Conservation (phyloP, 2,113 vertebrate genomes). For the Sinocyclocheilus maitianheensis region DNA sequence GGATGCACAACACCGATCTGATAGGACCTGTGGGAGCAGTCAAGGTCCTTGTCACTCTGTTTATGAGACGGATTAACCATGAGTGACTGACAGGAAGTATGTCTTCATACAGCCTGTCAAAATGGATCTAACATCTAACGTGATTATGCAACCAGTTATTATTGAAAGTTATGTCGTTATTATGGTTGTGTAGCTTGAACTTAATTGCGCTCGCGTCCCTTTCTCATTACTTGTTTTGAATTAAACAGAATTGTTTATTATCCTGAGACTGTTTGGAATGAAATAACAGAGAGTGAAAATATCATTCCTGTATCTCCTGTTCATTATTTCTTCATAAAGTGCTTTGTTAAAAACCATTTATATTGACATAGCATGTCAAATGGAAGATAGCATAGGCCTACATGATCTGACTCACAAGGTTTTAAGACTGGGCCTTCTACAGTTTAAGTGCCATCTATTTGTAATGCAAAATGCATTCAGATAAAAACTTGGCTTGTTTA, state of each 20-base stretch:
- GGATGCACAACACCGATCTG: slow-evolving; percentile 27
- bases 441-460: slow-evolving; percentile 21
- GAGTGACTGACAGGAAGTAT: slow-evolving; percentile 18
- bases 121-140: background rate
- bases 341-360: slow-evolving; percentile 8
- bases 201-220: slow-evolving; percentile 12
- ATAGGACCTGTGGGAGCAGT: slow-evolving; percentile 42
- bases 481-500: background rate
- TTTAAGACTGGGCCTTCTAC: slow-evolving; percentile 1
- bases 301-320: slow-evolving; percentile 10
- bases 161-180: background rate
- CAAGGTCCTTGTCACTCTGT: slow-evolving; percentile 44
- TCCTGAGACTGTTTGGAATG: slow-evolving; percentile 16
- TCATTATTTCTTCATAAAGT: slow-evolving; percentile 36
- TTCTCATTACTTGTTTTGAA: slow-evolving; percentile 15
- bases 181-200: slow-evolving; percentile 5
- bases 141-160: background rate
- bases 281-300: slow-evolving; percentile 21
- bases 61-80: slow-evolving; percentile 15
- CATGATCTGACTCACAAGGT: background rate
- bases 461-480: background rate
- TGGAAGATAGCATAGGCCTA: background rate
- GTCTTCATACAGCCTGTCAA: background rate
- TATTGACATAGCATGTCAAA: background rate
- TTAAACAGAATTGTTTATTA: slow-evolving; percentile 29